Evolutionary conservation across 2,888 invertebrate species (phyloP), one percentile per base, ranked within the genome.

Genomic region (Drosophila prostipennis): DNA sequence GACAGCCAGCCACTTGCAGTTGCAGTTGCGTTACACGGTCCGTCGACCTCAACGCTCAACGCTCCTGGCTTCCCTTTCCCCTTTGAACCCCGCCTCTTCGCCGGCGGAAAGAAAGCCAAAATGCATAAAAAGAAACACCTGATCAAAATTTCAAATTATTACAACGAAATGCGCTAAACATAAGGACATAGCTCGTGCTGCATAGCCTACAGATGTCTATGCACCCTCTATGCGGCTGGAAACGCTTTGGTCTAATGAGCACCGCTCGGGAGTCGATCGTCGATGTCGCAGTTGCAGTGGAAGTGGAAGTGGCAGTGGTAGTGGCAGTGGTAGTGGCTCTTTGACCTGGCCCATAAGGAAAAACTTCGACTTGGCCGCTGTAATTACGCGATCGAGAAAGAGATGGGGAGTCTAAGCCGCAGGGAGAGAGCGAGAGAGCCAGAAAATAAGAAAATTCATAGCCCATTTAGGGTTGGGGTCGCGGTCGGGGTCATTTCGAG

Each of bases 81-180:
- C 78, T 84, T 84, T 83, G 81, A 84, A 77, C 84, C 74, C 72
- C 73, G 65, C 43, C 40, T 3, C 11, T 19, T 19, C 19, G 6
- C 16, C 16, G n/a, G 56, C n/a, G n/a, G 39, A 74, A 72, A 82
- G 82, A 76, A 79, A 81, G 82, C 84, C 81, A 73, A 69, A 72
- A 54, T 49, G 68, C 49, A 71, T 74, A 42, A 64, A 71, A 72
- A 70, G 63, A 81, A 81, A 87, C 84, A 85, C 84, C 84, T 85
- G 84, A 85, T 84, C 81, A 84, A 84, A 78, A 85, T 87, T 84
- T 85, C 87, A 84, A 87, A 87, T 85, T 87, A 84, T 77, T 79
- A 84, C 81, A 71, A 60, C 76, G 73, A 86, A 86, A 76, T 82
- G 73, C 51, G 53, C 80, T 73, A 76, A 84, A 69, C 83, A 84